phyloP scores from a whole-genome alignment of 2,797 vertebrate species.

The Acanthurus tractus region DNA sequence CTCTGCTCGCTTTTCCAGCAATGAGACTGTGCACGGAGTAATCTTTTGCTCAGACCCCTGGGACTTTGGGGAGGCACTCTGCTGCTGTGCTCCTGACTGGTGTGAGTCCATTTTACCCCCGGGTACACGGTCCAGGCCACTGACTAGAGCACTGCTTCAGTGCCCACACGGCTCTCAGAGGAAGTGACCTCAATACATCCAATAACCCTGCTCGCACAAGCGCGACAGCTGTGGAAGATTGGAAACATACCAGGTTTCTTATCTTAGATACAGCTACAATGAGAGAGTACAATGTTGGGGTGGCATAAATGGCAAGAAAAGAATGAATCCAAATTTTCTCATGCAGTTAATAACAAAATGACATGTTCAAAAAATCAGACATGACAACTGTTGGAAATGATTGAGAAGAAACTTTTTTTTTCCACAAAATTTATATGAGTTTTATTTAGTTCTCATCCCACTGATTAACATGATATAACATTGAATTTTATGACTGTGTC shows the following conservation, averaged over 20 bases:
- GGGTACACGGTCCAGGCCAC: constrained; percentile 66
- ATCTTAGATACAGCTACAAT: constrained; percentile 54
- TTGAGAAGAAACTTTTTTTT: constrained; percentile 1
- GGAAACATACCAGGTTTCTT: constrained; percentile 60
- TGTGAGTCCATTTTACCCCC: constrained; percentile 72
- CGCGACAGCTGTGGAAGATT: constrained; percentile 69
- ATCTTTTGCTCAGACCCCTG: constrained; percentile 55
- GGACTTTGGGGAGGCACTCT: constrained; percentile 61
- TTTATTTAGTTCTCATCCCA: background rate
- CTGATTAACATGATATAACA: background rate
- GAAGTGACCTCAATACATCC: constrained; percentile 84
- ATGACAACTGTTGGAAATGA: background rate
- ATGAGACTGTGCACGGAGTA: constrained; percentile 42
- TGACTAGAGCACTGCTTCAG: constrained; percentile 73
- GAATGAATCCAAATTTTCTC: constrained; percentile 40
- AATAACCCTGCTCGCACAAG: constrained; percentile 77
- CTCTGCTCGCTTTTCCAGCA: constrained; percentile 44
- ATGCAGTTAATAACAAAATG: constrained; percentile 32
- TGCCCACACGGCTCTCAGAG: constrained; percentile 76
- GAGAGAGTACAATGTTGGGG: constrained; percentile 52
- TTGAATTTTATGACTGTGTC: background rate
- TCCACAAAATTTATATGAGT: no score
- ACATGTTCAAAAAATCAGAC: constrained; percentile 16
- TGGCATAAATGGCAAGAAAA: constrained; percentile 51
- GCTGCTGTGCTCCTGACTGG: constrained; percentile 52